A percentile compares a stretch with the other conserved stretches of the same genome.
Evolutionary conservation across 2,113 vertebrate genomes (phyloP).

Genomic region (Syngnathoides biaculeatus): DNA sequence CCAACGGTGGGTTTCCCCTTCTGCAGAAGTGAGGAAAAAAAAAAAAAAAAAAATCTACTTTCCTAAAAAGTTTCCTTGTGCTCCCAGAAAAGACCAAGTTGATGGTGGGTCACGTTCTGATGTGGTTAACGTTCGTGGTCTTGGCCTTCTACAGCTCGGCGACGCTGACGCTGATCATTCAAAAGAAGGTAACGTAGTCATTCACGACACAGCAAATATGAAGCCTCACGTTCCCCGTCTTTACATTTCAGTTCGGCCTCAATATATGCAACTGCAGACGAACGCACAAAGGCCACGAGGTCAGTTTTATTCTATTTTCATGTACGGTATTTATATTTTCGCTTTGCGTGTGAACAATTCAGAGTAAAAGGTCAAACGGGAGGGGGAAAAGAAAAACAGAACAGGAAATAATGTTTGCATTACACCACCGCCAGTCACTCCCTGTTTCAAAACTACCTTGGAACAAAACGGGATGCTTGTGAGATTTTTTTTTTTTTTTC

Average conservation of each 20-base stretch:
- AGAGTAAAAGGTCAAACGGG: conserved; percentile 5
- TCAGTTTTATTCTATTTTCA: conserved; percentile 3
- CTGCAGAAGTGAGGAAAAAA: not conserved
- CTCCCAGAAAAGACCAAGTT: conserved; percentile 19
- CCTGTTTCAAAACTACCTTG: no score
- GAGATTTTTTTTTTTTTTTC: no score
- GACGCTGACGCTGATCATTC: conserved; percentile 41
- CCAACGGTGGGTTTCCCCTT: not conserved
- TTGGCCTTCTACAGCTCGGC: conserved; percentile 50
- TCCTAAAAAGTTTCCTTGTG: conserved; percentile 6
- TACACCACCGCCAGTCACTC: not conserved
- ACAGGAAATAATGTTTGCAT: conserved; percentile 20
- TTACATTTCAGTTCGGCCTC: conserved; percentile 36
- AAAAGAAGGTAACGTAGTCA: conserved; percentile 65
- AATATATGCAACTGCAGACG: conserved; percentile 12
- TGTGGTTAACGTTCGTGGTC: conserved; percentile 43
- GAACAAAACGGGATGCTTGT: no score
- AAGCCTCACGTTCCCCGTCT: not conserved
- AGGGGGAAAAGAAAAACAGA: conserved; percentile 25
- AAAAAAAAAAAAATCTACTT: not conserved
- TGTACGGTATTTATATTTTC: not conserved
- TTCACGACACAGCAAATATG: not conserved
- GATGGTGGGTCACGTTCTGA: not conserved
- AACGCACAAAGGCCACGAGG: conserved; percentile 15
- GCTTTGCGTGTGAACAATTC: conserved; percentile 7